These are phyloP conservation scores for Montipora capricornis DNA, from an alignment of 64 coral and sea anemone species.

Conservation along the genomic window DNA sequence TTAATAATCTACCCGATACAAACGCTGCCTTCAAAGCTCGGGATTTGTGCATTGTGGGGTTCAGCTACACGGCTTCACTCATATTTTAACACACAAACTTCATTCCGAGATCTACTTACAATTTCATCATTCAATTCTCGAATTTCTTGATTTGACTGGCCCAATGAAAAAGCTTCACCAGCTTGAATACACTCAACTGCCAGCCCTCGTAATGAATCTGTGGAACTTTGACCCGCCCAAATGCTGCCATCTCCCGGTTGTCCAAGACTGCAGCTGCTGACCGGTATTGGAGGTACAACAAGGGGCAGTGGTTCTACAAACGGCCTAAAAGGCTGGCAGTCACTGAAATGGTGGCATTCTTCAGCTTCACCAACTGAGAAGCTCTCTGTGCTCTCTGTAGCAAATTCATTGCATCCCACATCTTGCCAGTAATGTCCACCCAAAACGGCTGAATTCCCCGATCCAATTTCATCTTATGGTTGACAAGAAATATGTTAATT, in stretches of 20 bases:
- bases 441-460: conserved; percentile 9
- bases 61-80: too few species aligned
- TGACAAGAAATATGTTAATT: neutral
- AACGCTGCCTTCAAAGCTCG: too few species aligned
- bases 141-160: conserved; percentile 25
- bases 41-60: too few species aligned
- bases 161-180: conserved; percentile 42
- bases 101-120: neutral
- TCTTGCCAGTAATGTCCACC: conserved; percentile 28
- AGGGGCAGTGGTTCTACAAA: conserved; percentile 23
- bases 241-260: neutral
- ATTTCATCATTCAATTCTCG: conserved; percentile 27
- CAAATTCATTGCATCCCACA: neutral
- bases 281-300: conserved; percentile 10
- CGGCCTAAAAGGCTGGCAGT: conserved; percentile 23
- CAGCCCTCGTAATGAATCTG: conserved; percentile 23
- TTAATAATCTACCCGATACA: too few species aligned
- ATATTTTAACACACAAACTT: neutral
- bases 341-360: conserved; percentile 11
- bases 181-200: conserved; percentile 44
- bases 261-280: conserved; percentile 6
- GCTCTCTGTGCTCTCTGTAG: neutral
- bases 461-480: conserved; percentile 31
- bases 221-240: conserved; percentile 20
- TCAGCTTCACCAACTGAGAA: neutral